Conservation (phyloP, 2,888 invertebrate genomes). For the Molanna angustata region DNA sequence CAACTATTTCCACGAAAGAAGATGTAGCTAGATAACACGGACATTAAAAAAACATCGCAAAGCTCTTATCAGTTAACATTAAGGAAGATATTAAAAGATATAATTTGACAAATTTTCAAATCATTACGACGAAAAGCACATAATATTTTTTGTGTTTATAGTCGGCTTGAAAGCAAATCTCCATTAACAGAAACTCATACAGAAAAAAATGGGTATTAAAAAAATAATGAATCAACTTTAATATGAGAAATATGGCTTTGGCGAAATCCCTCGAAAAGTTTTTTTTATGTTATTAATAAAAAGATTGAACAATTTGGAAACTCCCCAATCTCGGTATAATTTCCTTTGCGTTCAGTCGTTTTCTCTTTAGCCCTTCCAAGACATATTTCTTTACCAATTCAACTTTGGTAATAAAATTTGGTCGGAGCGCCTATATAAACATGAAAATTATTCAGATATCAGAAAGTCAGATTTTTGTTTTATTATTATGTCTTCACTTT, state of each 20-base stretch:
- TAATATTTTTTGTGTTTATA: too few relatives aligned
- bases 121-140: too few relatives aligned
- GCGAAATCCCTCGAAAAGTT: background rate
- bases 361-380: background rate
- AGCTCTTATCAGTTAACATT: too few relatives aligned
- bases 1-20: too few relatives aligned
- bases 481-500: too few relatives aligned
- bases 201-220: background rate
- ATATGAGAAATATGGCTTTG: background rate
- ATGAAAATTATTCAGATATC: background rate
- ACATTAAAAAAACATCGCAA: too few relatives aligned
- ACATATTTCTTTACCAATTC: slow-evolving; percentile 6
- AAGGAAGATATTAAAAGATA: too few relatives aligned
- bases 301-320: slow-evolving; percentile 6
- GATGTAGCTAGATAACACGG: too few relatives aligned
- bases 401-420: slow-evolving; percentile 12
- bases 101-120: too few relatives aligned
- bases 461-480: too few relatives aligned
- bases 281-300: slow-evolving; percentile 8
- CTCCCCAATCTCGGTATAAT: background rate
- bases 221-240: background rate
- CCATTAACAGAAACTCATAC: too few relatives aligned
- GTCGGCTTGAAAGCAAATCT: too few relatives aligned
- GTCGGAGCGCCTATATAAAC: background rate
- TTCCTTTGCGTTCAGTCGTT: background rate